Evolutionary conservation across 1,140 invertebrate species (phyloP), one percentile per base, ranked within the genome.

Genomic region (Metopolophium dirhodum): DNA sequence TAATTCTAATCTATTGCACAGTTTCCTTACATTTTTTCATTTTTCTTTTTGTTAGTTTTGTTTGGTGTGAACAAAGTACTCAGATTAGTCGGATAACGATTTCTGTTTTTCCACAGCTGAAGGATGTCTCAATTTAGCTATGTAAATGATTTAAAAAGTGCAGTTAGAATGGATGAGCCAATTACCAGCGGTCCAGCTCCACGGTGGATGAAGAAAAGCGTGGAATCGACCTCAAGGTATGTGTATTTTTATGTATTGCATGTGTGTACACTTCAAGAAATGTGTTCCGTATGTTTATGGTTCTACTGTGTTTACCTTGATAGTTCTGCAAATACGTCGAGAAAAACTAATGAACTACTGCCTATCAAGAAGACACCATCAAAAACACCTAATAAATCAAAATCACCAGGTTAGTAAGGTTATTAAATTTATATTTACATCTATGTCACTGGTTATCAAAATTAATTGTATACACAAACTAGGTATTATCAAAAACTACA

Each of bases 81-180:
- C 6, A 11, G 4, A n/a, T n/a, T n/a, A 26, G 0, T n/a, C 6
- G 14, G 1, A n/a, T n/a, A 68, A n/a, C 30, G 14, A 18, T 77
- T n/a, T 77, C n/a, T 77, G 4, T 77, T n/a, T 8, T 4, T 77
- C n/a, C 61, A 35, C n/a, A 7, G 30, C n/a, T 2, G 30, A 68
- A n/a, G 14, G 41, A 98, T 98, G 97, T 96, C 97, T 57, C 97
- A 98, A 94, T 97, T 98, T 94, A 97, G 97, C 94, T 98, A 97
- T 95, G 95, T 97, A 83, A 98, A 97, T 94, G 97, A 98, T 94
- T 95, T 98, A 47, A 97, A 97, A 94, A 97, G 96, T 95, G 96
- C 97, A 91, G 95, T 97, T 2, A 96, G 96, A 86, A 96, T 98
- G 96, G 97, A 98, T 94, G 97, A 97, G 0, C 96, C 97, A 20